Percentiles rank a stretch among this genome's conserved stretches.
Conservation (phyloP, 2,113 vertebrate genomes). For the Gymnobelideus leadbeateri region DNA sequence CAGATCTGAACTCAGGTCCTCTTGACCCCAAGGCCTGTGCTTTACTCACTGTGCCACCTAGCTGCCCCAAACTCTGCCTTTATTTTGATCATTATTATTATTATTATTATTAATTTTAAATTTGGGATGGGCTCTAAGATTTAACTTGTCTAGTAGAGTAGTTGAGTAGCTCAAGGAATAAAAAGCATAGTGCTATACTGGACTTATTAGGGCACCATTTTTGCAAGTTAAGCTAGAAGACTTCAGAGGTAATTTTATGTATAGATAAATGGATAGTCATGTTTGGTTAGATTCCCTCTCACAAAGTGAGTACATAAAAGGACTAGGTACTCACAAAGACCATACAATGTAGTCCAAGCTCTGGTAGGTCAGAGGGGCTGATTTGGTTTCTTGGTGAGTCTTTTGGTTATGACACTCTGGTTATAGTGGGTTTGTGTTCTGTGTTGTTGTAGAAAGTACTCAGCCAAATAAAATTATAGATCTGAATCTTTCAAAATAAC, state of each 20-base stretch:
- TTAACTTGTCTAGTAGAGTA: not conserved
- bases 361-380: not conserved
- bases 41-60: too few species aligned
- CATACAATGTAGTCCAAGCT: too few species aligned
- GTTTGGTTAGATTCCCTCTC: not conserved
- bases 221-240: not conserved
- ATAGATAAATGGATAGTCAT: not conserved
- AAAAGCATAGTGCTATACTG: not conserved
- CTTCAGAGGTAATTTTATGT: not conserved
- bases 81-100: not conserved
- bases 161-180: not conserved
- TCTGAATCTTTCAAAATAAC: not conserved
- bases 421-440: not conserved
- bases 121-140: not conserved
- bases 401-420: not conserved
- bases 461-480: not conserved
- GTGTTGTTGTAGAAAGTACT: not conserved
- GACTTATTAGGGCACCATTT: not conserved
- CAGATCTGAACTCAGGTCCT: too few species aligned
- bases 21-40: too few species aligned
- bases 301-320: too few species aligned
- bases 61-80: too few species aligned
- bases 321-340: not conserved
- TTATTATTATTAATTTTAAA: not conserved
- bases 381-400: not conserved